Evolutionary conservation across 2,113 vertebrate genomes (phyloP).

Genomic region (Sisor rabdophorus): DNA sequence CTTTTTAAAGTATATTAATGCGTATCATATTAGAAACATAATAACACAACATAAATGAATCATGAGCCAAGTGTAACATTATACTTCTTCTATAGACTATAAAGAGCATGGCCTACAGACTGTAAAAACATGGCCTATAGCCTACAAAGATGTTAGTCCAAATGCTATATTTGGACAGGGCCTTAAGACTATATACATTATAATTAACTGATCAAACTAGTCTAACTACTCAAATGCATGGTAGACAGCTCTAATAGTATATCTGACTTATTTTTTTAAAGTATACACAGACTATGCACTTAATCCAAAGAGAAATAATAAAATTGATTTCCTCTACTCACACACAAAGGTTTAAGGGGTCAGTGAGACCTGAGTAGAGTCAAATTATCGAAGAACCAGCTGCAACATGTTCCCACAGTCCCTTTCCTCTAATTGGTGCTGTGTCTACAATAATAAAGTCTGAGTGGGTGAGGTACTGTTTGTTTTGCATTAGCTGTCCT

Average conservation of each 20-base stretch:
- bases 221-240: constrained; percentile 6
- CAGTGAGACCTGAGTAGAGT: background rate
- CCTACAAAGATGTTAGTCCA: too few species aligned
- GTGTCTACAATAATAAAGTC: constrained; percentile 24
- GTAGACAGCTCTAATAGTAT: background rate
- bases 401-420: constrained; percentile 23
- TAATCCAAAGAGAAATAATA: background rate
- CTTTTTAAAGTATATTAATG: too few species aligned
- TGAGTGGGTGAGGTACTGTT: constrained; percentile 40
- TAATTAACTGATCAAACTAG: background rate
- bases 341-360: constrained; percentile 4
- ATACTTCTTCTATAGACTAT: too few species aligned
- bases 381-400: constrained; percentile 23
- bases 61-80: too few species aligned
- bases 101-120: too few species aligned
- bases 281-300: background rate
- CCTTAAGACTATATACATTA: background rate
- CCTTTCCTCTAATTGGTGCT: constrained; percentile 9
- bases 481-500: constrained; percentile 41
- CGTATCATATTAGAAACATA: too few species aligned
- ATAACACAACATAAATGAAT: too few species aligned
- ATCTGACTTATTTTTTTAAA: constrained; percentile 40
- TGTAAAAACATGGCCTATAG: too few species aligned
- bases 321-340: background rate
- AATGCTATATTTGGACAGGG: too few species aligned